A percentile compares a stretch with the other conserved stretches of the same genome.
Evolutionary conservation across 2,113 vertebrate genomes (phyloP).

Genomic region (Tympanuchus pallidicinctus): DNA sequence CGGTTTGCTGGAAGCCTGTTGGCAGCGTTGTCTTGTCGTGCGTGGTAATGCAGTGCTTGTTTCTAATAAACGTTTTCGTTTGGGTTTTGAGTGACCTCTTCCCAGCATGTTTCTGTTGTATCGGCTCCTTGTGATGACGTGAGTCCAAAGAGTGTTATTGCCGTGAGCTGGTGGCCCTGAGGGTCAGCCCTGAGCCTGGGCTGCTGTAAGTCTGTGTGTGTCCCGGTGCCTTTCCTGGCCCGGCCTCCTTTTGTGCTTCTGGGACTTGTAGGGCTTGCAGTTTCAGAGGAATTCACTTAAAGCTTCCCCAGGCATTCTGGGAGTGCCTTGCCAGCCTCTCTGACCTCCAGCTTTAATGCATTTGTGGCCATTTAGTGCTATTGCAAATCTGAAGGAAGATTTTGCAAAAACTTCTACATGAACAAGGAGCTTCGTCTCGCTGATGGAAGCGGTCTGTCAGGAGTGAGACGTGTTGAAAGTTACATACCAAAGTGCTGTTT

Average conservation of each 20-base stretch:
- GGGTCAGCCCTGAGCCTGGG: rapidly evolving
- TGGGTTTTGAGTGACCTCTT: neutral
- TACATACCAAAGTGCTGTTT: neutral
- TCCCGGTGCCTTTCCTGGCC: neutral
- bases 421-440: rapidly evolving
- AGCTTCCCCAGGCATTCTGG: neutral
- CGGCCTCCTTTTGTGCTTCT: neutral
- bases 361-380: neutral
- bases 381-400: neutral
- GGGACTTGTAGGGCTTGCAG: rapidly evolving
- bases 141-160: too few species aligned
- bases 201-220: rapidly evolving
- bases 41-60: rapidly evolving
- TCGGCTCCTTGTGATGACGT: rapidly evolving
- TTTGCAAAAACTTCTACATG: rapidly evolving
- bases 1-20: neutral
- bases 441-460: rapidly evolving
- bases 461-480: neutral
- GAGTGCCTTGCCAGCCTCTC: neutral
- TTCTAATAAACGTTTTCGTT: neutral
- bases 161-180: rapidly evolving
- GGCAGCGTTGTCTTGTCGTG: rapidly evolving
- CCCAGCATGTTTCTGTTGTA: rapidly evolving
- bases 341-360: neutral
- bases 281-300: rapidly evolving